Evolutionary conservation across 2,113 vertebrate genomes (phyloP).

Genomic region (Dasyornis broadbenti): DNA sequence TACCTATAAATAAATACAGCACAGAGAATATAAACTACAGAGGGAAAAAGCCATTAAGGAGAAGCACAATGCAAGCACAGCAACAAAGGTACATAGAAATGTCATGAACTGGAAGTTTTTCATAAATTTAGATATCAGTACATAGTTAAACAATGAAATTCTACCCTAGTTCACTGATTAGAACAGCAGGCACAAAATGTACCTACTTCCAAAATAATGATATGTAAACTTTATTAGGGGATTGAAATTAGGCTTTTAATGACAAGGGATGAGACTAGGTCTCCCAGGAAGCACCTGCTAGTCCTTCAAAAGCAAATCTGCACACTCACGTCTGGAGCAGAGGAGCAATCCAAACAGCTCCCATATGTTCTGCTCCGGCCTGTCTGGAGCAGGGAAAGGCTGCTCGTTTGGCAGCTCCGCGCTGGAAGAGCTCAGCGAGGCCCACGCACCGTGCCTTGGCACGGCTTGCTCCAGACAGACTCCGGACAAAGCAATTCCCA

Average conservation of each 20-base stretch:
- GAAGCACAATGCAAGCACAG: background rate
- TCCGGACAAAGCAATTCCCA: background rate
- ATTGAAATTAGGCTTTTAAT: background rate
- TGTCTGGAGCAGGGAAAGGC: background rate
- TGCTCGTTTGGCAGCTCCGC: background rate
- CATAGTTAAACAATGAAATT: fast-evolving
- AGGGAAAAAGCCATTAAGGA: background rate
- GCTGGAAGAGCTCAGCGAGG: background rate
- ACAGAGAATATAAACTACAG: background rate
- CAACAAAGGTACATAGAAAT: background rate
- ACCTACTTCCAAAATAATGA: background rate
- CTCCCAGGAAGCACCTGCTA: background rate
- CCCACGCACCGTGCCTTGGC: background rate
- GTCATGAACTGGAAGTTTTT: background rate
- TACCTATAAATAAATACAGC: background rate
- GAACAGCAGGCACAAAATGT: background rate
- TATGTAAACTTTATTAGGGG: background rate
- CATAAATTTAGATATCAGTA: background rate
- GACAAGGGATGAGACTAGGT: no score
- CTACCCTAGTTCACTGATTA: background rate
- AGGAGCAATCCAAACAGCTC: background rate
- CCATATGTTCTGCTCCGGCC: background rate
- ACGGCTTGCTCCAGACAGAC: background rate
- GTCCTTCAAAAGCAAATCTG: background rate
- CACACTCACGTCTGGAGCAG: constrained; percentile 23